These are phyloP conservation scores for Drosophila nr. fundita DNA, from an alignment of 2,888 invertebrate species.

Conservation along the genomic window DNA sequence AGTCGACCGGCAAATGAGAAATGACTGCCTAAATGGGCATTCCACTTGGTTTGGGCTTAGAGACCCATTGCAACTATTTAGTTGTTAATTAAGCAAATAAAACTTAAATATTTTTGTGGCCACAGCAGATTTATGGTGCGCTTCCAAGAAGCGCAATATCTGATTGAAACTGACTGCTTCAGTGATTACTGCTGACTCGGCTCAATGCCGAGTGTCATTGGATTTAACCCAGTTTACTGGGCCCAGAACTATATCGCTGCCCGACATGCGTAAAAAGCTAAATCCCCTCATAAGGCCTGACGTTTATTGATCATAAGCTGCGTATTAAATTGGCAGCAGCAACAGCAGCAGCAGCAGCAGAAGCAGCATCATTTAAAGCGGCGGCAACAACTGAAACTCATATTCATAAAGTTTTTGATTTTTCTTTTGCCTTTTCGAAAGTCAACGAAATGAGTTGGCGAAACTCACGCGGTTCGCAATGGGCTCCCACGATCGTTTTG, in stretches of 20 bases:
- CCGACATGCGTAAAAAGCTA: conserved; percentile 47
- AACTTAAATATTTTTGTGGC: conserved; percentile 60
- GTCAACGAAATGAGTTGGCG: conserved; percentile 69
- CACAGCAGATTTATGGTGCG: conserved; percentile 40
- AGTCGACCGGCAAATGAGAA: conserved; percentile 63
- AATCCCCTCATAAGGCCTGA: conserved; percentile 69
- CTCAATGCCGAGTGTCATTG: conserved; percentile 19
- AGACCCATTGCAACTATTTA: conserved; percentile 65
- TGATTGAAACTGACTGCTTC: conserved; percentile 15
- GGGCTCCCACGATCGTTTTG: conserved; percentile 71
- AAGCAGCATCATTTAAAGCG: conserved; percentile 24
- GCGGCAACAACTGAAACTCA: conserved; percentile 39
- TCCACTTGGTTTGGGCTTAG: conserved; percentile 22
- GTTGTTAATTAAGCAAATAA: conserved; percentile 77
- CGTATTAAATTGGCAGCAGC: conserved; percentile 69
- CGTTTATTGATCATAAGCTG: conserved; percentile 81
- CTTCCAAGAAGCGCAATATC: conserved; percentile 62
- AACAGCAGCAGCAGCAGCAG: conserved; percentile 28
- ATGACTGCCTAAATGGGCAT: conserved; percentile 56
- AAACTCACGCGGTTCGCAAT: conserved; percentile 44
- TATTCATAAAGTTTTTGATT: conserved; percentile 52
- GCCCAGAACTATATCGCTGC: conserved; percentile 4
- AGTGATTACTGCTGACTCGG: conserved; percentile 10
- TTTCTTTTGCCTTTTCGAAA: conserved; percentile 38
- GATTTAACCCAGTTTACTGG: conserved; percentile 69